phyloP scores from a whole-genome alignment of 35 echinoderm and acorn worm genomes.

The Ophiothrix spiculata region DNA sequence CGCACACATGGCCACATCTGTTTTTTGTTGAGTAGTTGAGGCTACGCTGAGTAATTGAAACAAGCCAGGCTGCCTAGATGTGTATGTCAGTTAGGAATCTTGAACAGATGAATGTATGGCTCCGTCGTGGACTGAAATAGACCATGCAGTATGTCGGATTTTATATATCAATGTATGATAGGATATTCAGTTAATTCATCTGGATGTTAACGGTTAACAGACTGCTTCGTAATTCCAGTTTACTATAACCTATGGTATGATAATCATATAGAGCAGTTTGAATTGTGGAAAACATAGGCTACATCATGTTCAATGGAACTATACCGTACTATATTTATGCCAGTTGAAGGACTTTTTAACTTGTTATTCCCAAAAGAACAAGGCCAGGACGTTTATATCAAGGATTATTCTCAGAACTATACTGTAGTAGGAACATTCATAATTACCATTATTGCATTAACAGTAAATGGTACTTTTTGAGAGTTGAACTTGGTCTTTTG shows the following conservation, averaged over 20 bases:
- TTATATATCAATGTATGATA: not conserved
- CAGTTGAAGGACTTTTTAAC: not conserved
- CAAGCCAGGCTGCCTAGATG: not conserved
- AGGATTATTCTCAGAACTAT: not conserved
- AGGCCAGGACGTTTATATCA: not conserved
- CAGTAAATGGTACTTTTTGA: too few relatives aligned
- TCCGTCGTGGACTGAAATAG: not conserved
- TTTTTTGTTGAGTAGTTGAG: not conserved
- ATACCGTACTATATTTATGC: not conserved
- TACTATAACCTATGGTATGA: not conserved
- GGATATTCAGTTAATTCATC: not conserved
- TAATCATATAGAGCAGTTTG: not conserved
- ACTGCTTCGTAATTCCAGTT: not conserved
- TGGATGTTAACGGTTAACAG: not conserved
- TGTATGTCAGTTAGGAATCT: not conserved
- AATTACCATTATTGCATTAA: too few relatives aligned
- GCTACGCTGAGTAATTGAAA: not conserved
- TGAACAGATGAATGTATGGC: not conserved
- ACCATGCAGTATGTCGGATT: not conserved
- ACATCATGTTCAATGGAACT: not conserved
- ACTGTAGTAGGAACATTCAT: too few relatives aligned
- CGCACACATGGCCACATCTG: not conserved
- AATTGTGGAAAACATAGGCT: not conserved
- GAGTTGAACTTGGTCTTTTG: not conserved
- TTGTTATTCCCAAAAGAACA: too few relatives aligned